Conservation (phyloP, 1,140 invertebrate species). For the Brachionus koreanus region DNA sequence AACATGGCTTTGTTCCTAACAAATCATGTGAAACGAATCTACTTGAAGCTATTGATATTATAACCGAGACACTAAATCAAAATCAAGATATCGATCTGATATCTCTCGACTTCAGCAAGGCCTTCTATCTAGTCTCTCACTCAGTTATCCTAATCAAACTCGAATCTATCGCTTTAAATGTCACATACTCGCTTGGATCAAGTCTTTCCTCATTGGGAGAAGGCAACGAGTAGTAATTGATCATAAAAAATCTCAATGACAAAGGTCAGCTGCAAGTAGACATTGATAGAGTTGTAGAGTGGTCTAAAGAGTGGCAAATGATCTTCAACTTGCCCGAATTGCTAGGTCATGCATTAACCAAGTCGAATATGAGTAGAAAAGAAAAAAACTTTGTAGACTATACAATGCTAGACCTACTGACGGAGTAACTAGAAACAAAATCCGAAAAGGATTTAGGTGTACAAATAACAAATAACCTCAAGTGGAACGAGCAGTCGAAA, state of each 20-base stretch:
- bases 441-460: too few relatives aligned
- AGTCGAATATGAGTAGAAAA: too few relatives aligned
- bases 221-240: not conserved
- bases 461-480: too few relatives aligned
- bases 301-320: not conserved
- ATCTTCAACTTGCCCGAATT: too few relatives aligned
- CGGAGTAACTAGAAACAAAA: too few relatives aligned
- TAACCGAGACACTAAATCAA: not conserved
- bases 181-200: not conserved
- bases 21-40: not conserved
- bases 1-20: too few relatives aligned
- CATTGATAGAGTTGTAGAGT: too few relatives aligned
- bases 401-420: too few relatives aligned
- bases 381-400: too few relatives aligned
- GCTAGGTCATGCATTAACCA: too few relatives aligned
- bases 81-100: not conserved
- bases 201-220: not conserved
- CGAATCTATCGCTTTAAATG: not conserved
- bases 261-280: too few relatives aligned
- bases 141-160: not conserved
- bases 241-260: not conserved
- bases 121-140: not conserved
- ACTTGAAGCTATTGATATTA: not conserved
- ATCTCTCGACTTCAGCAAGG: not conserved
- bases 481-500: too few relatives aligned